phyloP scores from a whole-genome alignment of 1,140 invertebrate genomes.

The Agrypnia vestita region DNA sequence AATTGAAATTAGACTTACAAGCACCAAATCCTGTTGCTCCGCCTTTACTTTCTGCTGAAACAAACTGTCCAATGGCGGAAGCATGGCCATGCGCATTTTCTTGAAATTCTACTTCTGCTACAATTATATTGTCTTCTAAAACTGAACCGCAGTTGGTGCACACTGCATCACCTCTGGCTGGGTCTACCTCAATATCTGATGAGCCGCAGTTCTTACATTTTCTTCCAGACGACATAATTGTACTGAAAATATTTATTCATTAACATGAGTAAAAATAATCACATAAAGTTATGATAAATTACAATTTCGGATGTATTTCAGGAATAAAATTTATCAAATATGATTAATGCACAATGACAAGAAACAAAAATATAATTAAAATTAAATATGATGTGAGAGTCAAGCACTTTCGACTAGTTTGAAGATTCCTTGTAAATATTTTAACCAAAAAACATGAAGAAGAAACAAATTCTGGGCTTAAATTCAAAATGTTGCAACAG shows the following conservation, averaged over 20 bases:
- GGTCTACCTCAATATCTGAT: constrained; percentile 95
- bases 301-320: too few relatives aligned
- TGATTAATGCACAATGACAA: too few relatives aligned
- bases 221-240: constrained; percentile 70
- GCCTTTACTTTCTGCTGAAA: constrained; percentile 89
- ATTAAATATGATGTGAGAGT: too few relatives aligned
- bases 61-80: constrained; percentile 93
- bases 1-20: constrained; percentile 68
- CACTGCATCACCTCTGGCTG: constrained; percentile 93
- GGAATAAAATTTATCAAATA: too few relatives aligned
- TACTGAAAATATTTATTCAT: not conserved
- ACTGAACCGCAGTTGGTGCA: constrained; percentile 97
- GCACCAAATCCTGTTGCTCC: constrained; percentile 84
- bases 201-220: constrained; percentile 95
- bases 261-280: too few relatives aligned
- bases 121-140: constrained; percentile 96
- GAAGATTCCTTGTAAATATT: too few relatives aligned
- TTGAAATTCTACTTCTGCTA: constrained; percentile 96
- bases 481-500: too few relatives aligned
- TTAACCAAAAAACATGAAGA: too few relatives aligned
- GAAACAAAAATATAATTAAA: too few relatives aligned
- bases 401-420: too few relatives aligned
- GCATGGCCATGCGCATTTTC: constrained; percentile 92
- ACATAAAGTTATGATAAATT: too few relatives aligned
- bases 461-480: too few relatives aligned